Conservation (phyloP, 2,113 vertebrate species). For the Pardalotus punctatus region DNA sequence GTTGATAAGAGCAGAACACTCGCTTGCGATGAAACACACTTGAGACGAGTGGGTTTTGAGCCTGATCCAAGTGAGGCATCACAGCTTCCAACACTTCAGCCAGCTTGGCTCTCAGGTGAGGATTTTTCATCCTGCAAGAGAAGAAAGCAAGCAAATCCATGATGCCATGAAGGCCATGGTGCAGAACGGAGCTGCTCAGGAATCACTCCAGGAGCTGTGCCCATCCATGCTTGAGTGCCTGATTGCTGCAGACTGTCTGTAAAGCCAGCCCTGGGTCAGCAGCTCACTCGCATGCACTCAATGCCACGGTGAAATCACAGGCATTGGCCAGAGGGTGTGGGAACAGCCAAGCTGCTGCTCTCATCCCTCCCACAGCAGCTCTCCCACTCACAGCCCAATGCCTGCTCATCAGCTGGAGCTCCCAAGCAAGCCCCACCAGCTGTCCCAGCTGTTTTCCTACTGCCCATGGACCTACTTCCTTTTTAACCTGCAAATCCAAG, state of each 20-base stretch:
- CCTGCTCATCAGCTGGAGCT: not conserved
- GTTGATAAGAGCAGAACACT: slow-evolving; percentile 88
- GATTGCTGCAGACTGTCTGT: not conserved
- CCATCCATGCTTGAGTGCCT: not conserved
- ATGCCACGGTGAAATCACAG: not conserved
- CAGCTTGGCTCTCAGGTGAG: slow-evolving; percentile 93
- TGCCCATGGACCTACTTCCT: not conserved
- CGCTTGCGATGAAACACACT: slow-evolving; percentile 90
- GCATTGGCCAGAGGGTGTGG: not conserved
- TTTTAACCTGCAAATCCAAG: not conserved
- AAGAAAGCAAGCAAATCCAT: not conserved
- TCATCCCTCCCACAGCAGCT: not conserved
- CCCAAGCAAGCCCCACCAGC: not conserved
- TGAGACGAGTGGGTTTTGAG: slow-evolving; percentile 77
- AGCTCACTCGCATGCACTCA: fast-evolving
- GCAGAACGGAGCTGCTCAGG: not conserved
- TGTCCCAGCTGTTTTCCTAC: not conserved
- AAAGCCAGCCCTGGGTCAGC: not conserved
- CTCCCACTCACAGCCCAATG: not conserved
- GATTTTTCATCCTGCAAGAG: slow-evolving; percentile 91
- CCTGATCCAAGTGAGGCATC: slow-evolving; percentile 94
- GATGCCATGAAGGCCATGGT: not conserved
- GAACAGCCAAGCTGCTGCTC: not conserved
- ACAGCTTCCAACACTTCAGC: slow-evolving; percentile 96
- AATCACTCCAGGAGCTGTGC: not conserved